Evolutionary conservation across 1,140 invertebrate genomes (phyloP), one percentile per base, ranked within the genome.

Genomic region (Hypothenemus hampei): DNA sequence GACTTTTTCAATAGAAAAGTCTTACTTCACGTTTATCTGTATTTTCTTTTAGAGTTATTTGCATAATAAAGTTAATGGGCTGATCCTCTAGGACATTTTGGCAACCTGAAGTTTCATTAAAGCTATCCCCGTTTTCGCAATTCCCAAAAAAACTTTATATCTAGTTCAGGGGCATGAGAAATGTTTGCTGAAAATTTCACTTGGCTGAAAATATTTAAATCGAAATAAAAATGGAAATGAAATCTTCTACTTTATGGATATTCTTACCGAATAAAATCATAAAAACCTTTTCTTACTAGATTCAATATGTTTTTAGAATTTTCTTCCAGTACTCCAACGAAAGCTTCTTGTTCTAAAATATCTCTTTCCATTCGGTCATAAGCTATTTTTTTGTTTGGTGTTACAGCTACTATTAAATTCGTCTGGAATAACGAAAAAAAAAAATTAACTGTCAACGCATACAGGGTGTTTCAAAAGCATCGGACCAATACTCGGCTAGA

Each of bases 251-350:
- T 20, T 16, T 8, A 3, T 43, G 1, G 10, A 46, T 31, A 3
- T 29, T 36, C 6, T 29, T 47, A 56, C 55, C 39, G 39, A 10
- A 50, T 50, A 23, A 57, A 57, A 29, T 50, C 29, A 1, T 35
- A 13, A 46, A 44, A 57, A 3, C 55, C 55, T 20, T n/a, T 22
- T n/a, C 76, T 77, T 3, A 83, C 76, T 18, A 82, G 59, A 50
- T 81, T 77, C 37, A 82, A 62, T 33, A 83, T 80, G 61, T 82
- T 83, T 0, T 75, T 78, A 36, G 80, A 81, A 69, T 81, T 75
- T 15, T 72, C 72, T 50, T 77, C 74, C 16, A 82, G 56, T 31
- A 74, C 75, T 3, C 78, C 79, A 5, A 83, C 77, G 63, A 76
- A 81, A 2, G 77, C 77, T 26, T 77, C 77, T 46, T 78, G 75